phyloP scores from a whole-genome alignment of 2,888 invertebrate species.

The Ferrisia virgata region DNA sequence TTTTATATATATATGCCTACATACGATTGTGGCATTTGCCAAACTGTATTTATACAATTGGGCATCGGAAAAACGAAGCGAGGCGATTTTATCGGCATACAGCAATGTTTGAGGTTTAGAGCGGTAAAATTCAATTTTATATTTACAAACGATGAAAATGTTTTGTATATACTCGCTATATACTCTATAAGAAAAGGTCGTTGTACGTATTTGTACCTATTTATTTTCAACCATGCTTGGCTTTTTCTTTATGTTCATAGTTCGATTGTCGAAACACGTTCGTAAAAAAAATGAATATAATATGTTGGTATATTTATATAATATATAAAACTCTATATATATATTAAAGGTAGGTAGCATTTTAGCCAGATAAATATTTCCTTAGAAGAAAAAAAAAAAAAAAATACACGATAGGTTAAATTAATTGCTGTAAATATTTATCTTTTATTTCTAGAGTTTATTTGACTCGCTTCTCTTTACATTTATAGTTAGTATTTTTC shows the following conservation, averaged over 20 bases:
- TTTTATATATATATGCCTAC: not conserved
- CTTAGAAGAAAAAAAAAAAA: too few relatives aligned
- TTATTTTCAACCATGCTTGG: not conserved
- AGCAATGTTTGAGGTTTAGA: not conserved
- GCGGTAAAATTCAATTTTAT: slow-evolving; percentile 1
- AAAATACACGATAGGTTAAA: not conserved
- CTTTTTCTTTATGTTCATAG: not conserved
- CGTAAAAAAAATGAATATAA: not conserved
- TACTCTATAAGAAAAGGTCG: not conserved
- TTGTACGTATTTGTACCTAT: too few relatives aligned
- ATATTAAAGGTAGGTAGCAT: not conserved
- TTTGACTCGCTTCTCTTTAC: not conserved
- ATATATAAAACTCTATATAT: too few relatives aligned
- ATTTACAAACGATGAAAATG: not conserved
- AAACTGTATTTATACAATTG: not conserved
- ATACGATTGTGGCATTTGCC: not conserved
- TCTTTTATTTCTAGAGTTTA: not conserved
- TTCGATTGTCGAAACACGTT: not conserved
- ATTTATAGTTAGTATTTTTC: not conserved
- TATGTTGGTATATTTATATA: too few relatives aligned
- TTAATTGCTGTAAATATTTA: not conserved
- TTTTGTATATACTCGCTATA: not conserved
- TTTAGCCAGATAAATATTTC: not conserved
- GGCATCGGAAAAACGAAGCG: not conserved
- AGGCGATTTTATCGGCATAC: not conserved